Base-by-base conservation (phyloP, 2,113 vertebrate genomes). In the Misgurnus mizolepis region DNA sequence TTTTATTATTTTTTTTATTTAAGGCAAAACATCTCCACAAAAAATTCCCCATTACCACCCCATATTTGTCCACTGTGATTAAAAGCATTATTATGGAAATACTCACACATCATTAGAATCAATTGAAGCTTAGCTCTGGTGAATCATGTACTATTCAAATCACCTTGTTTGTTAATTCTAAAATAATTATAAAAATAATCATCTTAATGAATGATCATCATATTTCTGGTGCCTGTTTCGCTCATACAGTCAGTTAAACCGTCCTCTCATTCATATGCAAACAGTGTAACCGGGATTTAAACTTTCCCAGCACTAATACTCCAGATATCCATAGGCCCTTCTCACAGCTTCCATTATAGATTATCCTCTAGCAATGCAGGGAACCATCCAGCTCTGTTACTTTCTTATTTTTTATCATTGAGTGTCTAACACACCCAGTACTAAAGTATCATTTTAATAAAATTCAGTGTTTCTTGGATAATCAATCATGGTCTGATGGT, bases 241-340 rank as follows among this genome's bases (percentile, higher is more conserved):
- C 12, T 64, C 7, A 10, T 34, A 8, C 14, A n/a, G n/a, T 41
- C 17, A 17, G 49, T 66, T 17, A 17, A n/a, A 58, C n/a, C n/a
- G 14, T 66, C 17, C 27, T 41, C 49, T 77, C 17, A 39, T 53
- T 77, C 53, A 4, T 45, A 76, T 76, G 61, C 62, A 66, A 76
- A 76, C 43, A 11, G 27, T 76, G 9, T 53, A 50, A 66, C 34
- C 74, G 14, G 47, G 74, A 66, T 66, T 77, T 14, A 76, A 17
- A 50, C 2, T 55, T 22, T 22, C 9, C 61, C 15, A 67, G 61
- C 75, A 14, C 22, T 55, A 65, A 66, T 67, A 14, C 34, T 77
- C 47, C 62, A 66, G 47, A 67, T 55, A 15, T 66, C 62, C 34
- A 50, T 18, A 22, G 75, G 47, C 17, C 27, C 7, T 61, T 61